Conservation (phyloP, 2,797 vertebrate genomes). For the Threskiornis aethiopicus region DNA sequence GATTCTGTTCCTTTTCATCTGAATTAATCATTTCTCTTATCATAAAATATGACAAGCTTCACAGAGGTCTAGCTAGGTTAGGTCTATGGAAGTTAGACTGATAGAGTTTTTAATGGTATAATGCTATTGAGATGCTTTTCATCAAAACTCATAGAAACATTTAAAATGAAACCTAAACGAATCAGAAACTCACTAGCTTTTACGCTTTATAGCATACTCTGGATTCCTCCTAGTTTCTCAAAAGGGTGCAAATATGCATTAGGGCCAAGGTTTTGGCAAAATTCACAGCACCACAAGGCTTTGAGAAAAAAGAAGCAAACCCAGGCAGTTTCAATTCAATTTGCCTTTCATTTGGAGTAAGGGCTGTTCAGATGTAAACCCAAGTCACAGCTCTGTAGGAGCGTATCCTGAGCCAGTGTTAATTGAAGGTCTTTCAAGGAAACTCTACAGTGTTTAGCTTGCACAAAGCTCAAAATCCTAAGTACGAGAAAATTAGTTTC, state of each 20-base stretch:
- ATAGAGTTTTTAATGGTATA: background rate
- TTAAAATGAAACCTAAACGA: background rate
- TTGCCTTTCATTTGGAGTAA: background rate
- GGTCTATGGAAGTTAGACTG: background rate
- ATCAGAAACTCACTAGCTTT: background rate
- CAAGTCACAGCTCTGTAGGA: background rate
- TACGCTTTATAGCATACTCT: background rate
- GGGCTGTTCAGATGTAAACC: background rate
- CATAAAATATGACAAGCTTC: background rate
- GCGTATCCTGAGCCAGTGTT: background rate
- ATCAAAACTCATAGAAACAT: background rate
- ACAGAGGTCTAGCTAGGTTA: background rate
- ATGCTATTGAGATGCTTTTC: background rate
- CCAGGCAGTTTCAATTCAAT: background rate
- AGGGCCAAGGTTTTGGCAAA: background rate
- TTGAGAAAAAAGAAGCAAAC: background rate
- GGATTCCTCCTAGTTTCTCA: background rate
- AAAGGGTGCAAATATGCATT: background rate
- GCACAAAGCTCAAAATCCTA: background rate
- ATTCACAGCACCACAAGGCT: background rate
- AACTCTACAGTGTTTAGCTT: background rate
- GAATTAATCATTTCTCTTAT: background rate
- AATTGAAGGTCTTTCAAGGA: background rate
- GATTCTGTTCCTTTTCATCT: background rate
- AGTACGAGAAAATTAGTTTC: background rate